Percentiles rank a stretch among this genome's conserved stretches.
phyloP scores from a whole-genome alignment of 2,797 vertebrate species.

The Myioborus miniatus region DNA sequence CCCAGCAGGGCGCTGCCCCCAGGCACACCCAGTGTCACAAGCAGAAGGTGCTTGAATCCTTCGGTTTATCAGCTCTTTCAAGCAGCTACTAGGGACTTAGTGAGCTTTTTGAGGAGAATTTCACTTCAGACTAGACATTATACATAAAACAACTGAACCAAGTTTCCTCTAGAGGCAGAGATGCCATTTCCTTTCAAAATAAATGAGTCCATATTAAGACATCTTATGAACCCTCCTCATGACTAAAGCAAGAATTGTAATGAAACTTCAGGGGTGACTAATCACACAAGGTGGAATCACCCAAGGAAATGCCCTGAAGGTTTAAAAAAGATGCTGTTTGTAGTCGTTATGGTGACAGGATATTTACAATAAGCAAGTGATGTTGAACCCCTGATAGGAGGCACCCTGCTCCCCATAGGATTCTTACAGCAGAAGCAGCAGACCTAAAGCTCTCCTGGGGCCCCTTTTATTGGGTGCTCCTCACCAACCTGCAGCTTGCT shows the following conservation, averaged over 20 bases:
- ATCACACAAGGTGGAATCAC: background rate
- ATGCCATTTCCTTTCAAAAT: conserved; percentile 35
- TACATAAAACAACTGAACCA: background rate
- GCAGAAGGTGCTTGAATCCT: background rate
- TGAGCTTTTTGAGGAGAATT: background rate
- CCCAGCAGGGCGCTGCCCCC: background rate
- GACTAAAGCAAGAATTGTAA: background rate
- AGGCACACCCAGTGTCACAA: background rate
- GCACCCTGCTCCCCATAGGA: background rate
- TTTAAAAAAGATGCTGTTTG: background rate
- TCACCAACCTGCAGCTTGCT: background rate
- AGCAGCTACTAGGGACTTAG: background rate
- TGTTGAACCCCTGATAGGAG: background rate
- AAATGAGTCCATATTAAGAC: conserved; percentile 45
- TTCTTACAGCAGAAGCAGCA: background rate
- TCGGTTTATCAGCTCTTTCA: rapidly evolving
- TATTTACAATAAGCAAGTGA: background rate
- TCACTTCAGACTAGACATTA: background rate
- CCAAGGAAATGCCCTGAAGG: background rate
- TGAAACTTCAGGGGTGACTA: background rate
- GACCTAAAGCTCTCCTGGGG: background rate
- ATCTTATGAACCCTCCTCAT: background rate
- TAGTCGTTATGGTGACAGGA: background rate
- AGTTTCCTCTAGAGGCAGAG: conserved; percentile 33
- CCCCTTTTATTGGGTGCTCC: background rate